Evolutionary conservation across 2,113 vertebrate species (phyloP).

Genomic region (Onychostoma macrolepis): DNA sequence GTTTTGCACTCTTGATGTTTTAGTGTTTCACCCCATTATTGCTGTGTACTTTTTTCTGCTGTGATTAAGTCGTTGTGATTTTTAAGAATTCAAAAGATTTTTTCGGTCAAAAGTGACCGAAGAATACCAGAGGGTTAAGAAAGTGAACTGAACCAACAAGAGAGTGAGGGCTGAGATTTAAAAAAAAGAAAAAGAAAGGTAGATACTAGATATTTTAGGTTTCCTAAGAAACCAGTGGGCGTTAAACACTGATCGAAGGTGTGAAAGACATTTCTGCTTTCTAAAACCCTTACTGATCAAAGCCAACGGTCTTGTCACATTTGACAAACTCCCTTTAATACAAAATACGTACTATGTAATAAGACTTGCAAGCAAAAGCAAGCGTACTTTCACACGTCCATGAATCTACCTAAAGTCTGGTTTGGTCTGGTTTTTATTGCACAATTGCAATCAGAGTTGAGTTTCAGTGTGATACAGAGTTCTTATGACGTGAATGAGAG

Average conservation of each 20-base stretch:
- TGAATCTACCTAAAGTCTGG: neutral
- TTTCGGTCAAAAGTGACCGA: no score
- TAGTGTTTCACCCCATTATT: no score
- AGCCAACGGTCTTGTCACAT: neutral
- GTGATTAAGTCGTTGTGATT: no score
- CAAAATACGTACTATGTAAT: neutral
- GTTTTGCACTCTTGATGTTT: no score
- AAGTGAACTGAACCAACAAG: neutral
- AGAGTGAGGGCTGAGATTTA: neutral
- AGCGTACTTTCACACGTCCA: neutral
- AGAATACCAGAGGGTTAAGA: no score
- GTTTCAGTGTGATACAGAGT: constrained; percentile 7
- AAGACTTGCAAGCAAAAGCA: neutral
- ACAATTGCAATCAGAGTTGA: constrained; percentile 5
- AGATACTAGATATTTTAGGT: neutral
- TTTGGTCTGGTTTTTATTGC: constrained; percentile 9
- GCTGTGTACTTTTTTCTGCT: no score
- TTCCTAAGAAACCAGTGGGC: constrained; percentile 14
- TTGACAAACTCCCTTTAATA: neutral
- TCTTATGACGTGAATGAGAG: constrained; percentile 66
- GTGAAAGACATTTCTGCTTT: constrained; percentile 14
- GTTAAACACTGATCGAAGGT: neutral
- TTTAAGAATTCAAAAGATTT: no score
- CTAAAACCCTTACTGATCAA: neutral
- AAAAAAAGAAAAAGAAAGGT: neutral